Base-by-base conservation (phyloP, 2,113 vertebrate genomes). In the Callipepla californica region DNA sequence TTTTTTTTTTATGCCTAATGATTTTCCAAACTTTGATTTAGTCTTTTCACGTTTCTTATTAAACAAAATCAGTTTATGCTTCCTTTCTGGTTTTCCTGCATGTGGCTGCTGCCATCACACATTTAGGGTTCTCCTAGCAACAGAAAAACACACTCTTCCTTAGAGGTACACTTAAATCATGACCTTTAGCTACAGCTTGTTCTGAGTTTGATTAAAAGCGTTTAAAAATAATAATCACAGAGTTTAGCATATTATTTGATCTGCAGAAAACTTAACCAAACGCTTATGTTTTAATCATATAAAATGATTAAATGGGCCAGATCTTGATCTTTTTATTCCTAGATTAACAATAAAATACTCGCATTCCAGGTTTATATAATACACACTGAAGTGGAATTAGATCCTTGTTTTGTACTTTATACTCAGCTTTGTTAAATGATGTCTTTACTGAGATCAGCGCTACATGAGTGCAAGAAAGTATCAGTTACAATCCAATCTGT, bases 71-170 rank as follows among this genome's bases (percentile, higher is more conserved):
- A 78, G 70, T 58, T 92, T 62, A 38, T 89, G 59, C 72, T 89
- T 88, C 70, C 5, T 50, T 81, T 81, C 76, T 91, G 93, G 63
- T 86, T 95, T 97, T 96, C 87, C 83, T 73, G 89, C 77, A 84
- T 2, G 62, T 91, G 91, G 18, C 65, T 80, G 78, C 79, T 95
- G 67, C 89, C 94, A 72, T 13, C 79, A 90, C 77, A 93, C 88
- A 88, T 92, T 89, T 94, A 91, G 58, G 40, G 91, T 95, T 97
- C 78, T 82, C 97, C 45, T 95, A 92, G 97, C 95, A 97, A 97
- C 94, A 55, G 51, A 75, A 84, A 97, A 96, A 80, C 87, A 95
- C 81, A 74, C 66, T 95, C 95, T 90, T 95, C 75, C 90, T 93
- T 57, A 28, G 84, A 89, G 63, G 69, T 73, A 17, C 50, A 85